phyloP scores from a whole-genome alignment of 2,797 vertebrate genomes.

The Poeciliopsis gracilis region DNA sequence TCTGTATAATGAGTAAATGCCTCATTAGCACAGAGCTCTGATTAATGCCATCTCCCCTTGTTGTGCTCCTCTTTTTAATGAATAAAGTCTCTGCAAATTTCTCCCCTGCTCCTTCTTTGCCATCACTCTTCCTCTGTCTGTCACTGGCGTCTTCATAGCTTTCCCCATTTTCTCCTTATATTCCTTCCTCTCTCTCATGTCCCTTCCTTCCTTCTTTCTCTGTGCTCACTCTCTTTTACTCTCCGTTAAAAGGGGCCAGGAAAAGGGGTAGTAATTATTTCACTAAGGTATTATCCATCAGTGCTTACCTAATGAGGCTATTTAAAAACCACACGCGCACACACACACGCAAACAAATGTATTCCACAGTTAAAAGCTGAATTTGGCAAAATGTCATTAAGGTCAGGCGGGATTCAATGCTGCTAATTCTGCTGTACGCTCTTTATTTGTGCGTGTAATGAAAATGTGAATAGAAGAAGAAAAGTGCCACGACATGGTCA shows the following conservation, averaged over 20 bases:
- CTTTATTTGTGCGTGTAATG: slow-evolving; percentile 16
- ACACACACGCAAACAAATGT: slow-evolving; percentile 35
- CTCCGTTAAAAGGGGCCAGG: slow-evolving; percentile 9
- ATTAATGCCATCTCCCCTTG: slow-evolving; percentile 74
- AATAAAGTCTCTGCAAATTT: slow-evolving; percentile 69
- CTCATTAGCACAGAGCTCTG: slow-evolving; percentile 74
- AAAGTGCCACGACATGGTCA: not conserved
- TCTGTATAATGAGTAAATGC: slow-evolving; percentile 76
- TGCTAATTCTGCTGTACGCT: slow-evolving; percentile 11
- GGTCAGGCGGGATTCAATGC: slow-evolving; percentile 13
- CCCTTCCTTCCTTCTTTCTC: not conserved
- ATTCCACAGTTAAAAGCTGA: slow-evolving; percentile 54
- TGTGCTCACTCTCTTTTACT: not conserved
- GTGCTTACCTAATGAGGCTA: slow-evolving; percentile 60
- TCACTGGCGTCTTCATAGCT: slow-evolving; percentile 25
- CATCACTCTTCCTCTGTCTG: slow-evolving; percentile 42
- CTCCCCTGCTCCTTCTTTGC: slow-evolving; percentile 29
- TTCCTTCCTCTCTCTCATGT: slow-evolving; percentile 8
- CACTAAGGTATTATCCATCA: slow-evolving; percentile 51
- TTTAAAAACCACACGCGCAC: slow-evolving; percentile 42
- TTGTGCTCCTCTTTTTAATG: slow-evolving; percentile 75
- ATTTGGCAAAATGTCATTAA: slow-evolving; percentile 53
- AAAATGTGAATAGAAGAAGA: slow-evolving; percentile 20
- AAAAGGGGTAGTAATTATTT: slow-evolving; percentile 54
- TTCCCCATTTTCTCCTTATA: slow-evolving; percentile 9